Evolutionary conservation across 2,797 vertebrate species (phyloP), one percentile per base, ranked within the genome.

Genomic region (Rhadinocentrus ornatus): DNA sequence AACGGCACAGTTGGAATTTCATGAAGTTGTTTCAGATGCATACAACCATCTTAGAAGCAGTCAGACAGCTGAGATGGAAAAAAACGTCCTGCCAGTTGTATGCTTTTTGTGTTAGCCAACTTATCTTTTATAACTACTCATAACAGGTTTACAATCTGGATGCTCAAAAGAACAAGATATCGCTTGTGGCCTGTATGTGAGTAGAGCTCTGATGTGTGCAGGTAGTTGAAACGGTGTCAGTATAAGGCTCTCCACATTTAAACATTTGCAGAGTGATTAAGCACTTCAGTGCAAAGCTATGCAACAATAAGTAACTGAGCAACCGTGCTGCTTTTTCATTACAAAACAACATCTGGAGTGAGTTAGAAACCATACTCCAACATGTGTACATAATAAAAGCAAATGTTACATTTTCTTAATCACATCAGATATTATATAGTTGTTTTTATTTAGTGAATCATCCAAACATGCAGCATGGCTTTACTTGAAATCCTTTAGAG

Each of bases 311-410:
- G 24, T 26, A 53, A 53, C 50, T 15, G 6, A 24, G 26, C 4
- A 22, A 27, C 39, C 16, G 13, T 26, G 34, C 52, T 76, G 62
- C 58, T 73, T 67, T 0, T 69, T 75, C 48, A 27, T 54, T 52
- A 11, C 67, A 78, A 72, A 80, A 67, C 55, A 73, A 79, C 71
- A 82, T 84, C 78, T 84, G 84, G 71, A 78, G 65, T 26, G 4
- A 50, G 69, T 85, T 74, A 82, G 5, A 16, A 46, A 27, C 41
- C 68, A 66, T 24, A 44, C 24, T 52, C 62, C 29, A 67, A 56
- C 46, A 37, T 60, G 59, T 67, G 32, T 31, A 60, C 4, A 37
- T 57, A 48, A 64, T 62, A 41, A 24, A 22, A 26, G 50, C 29
- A 37, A 61, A 62, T 39, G 54, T 57, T 46, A 56, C 54, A 67